A percentile compares a stretch with the other conserved stretches of the same genome.
Evolutionary conservation across 2,797 vertebrate genomes (phyloP).

Genomic region (Amphiprion clarkii): DNA sequence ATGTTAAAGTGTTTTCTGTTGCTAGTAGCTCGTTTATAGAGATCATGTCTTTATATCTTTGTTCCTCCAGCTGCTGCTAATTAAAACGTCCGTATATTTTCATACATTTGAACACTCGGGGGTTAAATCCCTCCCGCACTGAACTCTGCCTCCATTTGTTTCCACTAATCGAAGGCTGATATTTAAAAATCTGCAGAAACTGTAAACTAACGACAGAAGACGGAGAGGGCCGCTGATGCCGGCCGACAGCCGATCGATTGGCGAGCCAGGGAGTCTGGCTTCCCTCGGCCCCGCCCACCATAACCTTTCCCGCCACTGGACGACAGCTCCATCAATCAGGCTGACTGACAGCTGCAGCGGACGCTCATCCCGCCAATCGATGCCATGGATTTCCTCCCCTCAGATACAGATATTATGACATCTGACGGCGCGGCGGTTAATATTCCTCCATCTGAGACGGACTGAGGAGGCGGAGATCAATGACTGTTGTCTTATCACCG

Average conservation of each 20-base stretch:
- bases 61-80: too few species aligned
- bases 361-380: conserved; percentile 66
- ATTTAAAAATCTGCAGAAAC: conserved; percentile 56
- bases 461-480: conserved; percentile 43
- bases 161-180: conserved; percentile 48
- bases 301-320: conserved; percentile 63
- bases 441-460: conserved; percentile 56
- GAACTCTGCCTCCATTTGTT: conserved; percentile 37
- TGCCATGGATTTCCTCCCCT: conserved; percentile 74
- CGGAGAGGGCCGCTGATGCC: conserved; percentile 27
- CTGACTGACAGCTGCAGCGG: conserved; percentile 69
- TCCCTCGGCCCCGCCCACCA: conserved; percentile 51
- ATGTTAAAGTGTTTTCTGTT: too few species aligned
- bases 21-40: too few species aligned
- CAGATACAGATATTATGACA: conserved; percentile 73
- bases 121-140: too few species aligned
- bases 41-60: too few species aligned
- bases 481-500: conserved; percentile 59
- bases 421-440: conserved; percentile 71
- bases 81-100: too few species aligned
- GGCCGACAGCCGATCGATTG: conserved; percentile 54
- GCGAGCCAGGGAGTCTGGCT: conserved; percentile 37
- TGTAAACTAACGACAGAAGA: conserved; percentile 41
- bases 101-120: too few species aligned
- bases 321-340: conserved; percentile 77